Base-by-base conservation (phyloP, 2,888 invertebrate genomes). In the Aphidoletes aphidimyza region DNA sequence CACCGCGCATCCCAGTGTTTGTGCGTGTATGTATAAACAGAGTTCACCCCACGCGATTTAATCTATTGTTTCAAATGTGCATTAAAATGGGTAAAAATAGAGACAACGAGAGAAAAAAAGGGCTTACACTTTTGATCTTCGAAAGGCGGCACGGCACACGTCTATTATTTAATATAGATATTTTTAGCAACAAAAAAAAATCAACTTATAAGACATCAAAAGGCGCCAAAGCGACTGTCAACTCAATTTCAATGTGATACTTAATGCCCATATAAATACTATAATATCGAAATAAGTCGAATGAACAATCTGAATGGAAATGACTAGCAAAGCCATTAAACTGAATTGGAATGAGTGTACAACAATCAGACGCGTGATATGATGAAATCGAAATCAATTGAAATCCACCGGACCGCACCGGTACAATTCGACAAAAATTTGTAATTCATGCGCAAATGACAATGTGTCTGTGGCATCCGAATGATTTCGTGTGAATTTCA, bases 41-140 rank as follows among this genome's bases (percentile, higher is more conserved):
- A 69, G 69, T 69, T 69, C 69, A 81, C 81, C 81, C 81, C 81
- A 81, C 81, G 81, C 81, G 37, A 81, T 81, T 81, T 81, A 81
- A 37, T 81, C 81, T 36, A 37, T 37, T 81, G 37, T 81, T 81
- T 81, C 37, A 37, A n/a, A n/a, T 81, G 37, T 17, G 37, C 37
- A 36, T 81, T 37, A 81, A 81, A 81, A 37, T 19, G 26, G 37
- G 37, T 37, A n/a, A 37, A 81, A 81, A 81, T 19, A 81, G 81
- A 39, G 37, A n/a, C n/a, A 81, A 81, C 37, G 36, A 22, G 37
- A 81, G 37, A n/a, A 37, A 81, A 81, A 81, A 36, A 81, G 81
- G 81, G 37, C 37, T 37, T 81, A 81, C 37, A 37, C n/a, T 22
- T 81, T 81, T 81, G 81, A 81, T 81, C 81, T 81, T 81, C 22